Evolutionary conservation across 2,113 vertebrate species (phyloP).

Genomic region (Prochilodus magdalenae): DNA sequence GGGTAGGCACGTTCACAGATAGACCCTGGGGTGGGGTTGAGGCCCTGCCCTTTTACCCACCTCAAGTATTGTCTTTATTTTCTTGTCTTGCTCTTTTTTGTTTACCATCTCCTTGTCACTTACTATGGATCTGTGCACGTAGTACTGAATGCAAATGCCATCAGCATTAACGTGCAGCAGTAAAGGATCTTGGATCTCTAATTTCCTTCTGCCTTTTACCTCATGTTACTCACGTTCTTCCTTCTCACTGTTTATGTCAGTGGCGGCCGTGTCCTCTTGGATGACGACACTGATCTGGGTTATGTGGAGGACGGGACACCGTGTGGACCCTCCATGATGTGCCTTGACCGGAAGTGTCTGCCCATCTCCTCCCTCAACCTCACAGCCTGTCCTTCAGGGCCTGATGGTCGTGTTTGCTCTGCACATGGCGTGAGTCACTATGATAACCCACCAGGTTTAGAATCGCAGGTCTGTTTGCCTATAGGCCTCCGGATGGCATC

Average conservation of each 20-base stretch:
- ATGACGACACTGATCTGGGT: conserved; percentile 96
- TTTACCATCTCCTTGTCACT: too few species aligned
- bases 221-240: not conserved
- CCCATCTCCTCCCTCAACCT: conserved; percentile 96
- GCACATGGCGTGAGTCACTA: conserved; percentile 90
- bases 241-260: conserved; percentile 61
- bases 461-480: too few species aligned
- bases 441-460: not conserved
- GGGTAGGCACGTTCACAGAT: not conserved
- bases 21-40: not conserved
- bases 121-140: too few species aligned
- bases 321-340: conserved; percentile 99
- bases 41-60: too few species aligned
- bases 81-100: too few species aligned
- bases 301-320: conserved; percentile 96
- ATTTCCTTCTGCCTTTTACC: conserved; percentile 15
- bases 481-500: too few species aligned
- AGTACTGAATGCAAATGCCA: too few species aligned
- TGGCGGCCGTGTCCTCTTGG: conserved; percentile 94
- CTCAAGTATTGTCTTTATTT: too few species aligned
- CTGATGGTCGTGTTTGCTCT: conserved; percentile 93
- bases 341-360: conserved; percentile 96
- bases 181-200: conserved; percentile 1
- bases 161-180: too few species aligned
- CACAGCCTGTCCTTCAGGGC: conserved; percentile 91